phyloP scores from a whole-genome alignment of 2,888 invertebrate species.

The Erebia epiphron region DNA sequence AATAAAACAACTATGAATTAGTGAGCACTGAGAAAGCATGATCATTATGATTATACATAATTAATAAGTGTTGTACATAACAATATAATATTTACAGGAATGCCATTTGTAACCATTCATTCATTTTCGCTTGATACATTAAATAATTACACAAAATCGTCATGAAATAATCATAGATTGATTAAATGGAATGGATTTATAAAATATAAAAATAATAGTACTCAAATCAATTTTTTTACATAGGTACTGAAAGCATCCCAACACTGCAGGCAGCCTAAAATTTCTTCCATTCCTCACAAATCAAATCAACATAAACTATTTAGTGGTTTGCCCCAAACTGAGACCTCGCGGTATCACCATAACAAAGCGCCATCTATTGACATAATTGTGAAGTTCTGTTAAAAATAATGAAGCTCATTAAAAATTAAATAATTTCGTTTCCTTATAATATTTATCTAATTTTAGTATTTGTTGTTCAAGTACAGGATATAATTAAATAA shows the following conservation, averaged over 20 bases:
- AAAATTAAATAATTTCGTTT: no score
- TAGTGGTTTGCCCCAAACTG: no score
- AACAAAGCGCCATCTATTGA: no score
- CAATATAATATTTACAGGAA: neutral
- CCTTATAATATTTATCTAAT: no score
- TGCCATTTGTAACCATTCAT: neutral
- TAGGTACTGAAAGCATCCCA: neutral
- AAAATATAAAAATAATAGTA: neutral
- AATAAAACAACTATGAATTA: neutral
- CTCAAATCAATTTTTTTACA: neutral
- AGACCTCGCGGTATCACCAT: no score
- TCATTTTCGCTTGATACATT: neutral
- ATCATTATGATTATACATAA: neutral
- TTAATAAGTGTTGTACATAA: neutral
- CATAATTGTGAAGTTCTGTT: no score
- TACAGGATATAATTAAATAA: no score
- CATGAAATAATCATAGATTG: neutral
- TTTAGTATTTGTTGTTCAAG: no score
- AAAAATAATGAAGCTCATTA: no score
- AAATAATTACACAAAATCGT: neutral
- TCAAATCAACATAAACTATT: neutral
- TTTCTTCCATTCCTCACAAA: neutral
- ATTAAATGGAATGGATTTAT: conserved; percentile 1
- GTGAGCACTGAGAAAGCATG: neutral
- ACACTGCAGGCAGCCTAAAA: conserved; percentile 1